Conservation (phyloP, 1,140 invertebrate species). For the Drosophila navojoa region DNA sequence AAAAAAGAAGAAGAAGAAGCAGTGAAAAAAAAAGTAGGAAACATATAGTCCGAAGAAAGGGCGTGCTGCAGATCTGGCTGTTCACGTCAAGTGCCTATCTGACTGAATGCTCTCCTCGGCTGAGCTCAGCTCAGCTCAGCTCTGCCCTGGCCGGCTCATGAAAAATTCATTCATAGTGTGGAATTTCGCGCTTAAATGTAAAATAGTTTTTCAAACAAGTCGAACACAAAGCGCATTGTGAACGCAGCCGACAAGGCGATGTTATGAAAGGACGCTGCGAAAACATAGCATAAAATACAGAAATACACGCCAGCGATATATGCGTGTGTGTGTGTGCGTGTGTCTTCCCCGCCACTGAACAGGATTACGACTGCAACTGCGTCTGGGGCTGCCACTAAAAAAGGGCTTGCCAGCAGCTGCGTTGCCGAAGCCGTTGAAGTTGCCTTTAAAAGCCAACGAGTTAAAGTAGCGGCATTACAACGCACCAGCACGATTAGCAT, state of each 20-base stretch:
- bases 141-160: constrained; percentile 55
- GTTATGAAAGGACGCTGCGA: constrained; percentile 75
- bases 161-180: constrained; percentile 84
- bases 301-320: constrained; percentile 29
- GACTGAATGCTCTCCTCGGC: constrained; percentile 12
- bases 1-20: neutral
- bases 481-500: constrained; percentile 76
- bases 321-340: constrained; percentile 12
- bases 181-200: constrained; percentile 84
- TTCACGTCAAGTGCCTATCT: constrained; percentile 41
- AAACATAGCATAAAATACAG: constrained; percentile 64
- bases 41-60: constrained; percentile 27
- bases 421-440: constrained; percentile 29
- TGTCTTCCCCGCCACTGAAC: neutral
- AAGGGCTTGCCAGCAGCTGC: constrained; percentile 58
- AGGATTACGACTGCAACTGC: constrained; percentile 40
- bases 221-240: constrained; percentile 79
- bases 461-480: constrained; percentile 82
- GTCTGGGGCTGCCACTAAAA: constrained; percentile 33
- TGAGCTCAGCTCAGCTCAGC: neutral
- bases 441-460: constrained; percentile 75
- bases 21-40: constrained; percentile 1
- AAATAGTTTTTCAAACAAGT: constrained; percentile 83
- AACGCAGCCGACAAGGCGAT: constrained; percentile 59
- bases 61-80: constrained; percentile 29